phyloP scores from a whole-genome alignment of 1,140 invertebrate genomes.

The Ganaspis sp. region DNA sequence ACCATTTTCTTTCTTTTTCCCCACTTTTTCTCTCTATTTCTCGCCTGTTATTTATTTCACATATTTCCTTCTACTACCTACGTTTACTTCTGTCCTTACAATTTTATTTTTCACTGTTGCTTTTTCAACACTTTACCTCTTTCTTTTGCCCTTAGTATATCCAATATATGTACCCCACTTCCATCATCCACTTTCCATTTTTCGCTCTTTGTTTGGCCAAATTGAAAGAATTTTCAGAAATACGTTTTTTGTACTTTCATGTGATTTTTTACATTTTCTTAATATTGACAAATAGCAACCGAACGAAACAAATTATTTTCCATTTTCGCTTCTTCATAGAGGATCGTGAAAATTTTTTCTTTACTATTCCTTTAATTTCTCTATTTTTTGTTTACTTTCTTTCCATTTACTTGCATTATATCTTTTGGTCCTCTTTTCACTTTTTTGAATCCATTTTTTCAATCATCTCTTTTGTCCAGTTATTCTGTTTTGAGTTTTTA shows the following conservation, averaged over 20 bases:
- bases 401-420: too few relatives aligned
- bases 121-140: conserved; percentile 31
- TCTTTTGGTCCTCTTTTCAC: too few relatives aligned
- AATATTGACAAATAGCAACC: too few relatives aligned
- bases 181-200: not conserved
- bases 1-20: conserved; percentile 24
- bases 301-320: too few relatives aligned
- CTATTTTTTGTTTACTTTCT: too few relatives aligned
- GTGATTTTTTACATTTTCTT: not conserved
- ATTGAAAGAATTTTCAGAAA: not conserved
- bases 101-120: conserved; percentile 40
- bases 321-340: too few relatives aligned
- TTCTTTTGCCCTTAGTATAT: not conserved
- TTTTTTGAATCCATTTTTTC: too few relatives aligned
- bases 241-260: not conserved
- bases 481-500: too few relatives aligned
- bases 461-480: too few relatives aligned
- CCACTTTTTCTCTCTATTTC: conserved; percentile 31
- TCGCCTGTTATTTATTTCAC: conserved; percentile 23
- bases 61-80: conserved; percentile 28
- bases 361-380: too few relatives aligned
- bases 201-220: not conserved
- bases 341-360: too few relatives aligned
- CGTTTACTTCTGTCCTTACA: conserved; percentile 22
- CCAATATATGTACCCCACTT: not conserved